Percentiles rank a stretch among this genome's conserved stretches.
phyloP scores from a whole-genome alignment of 2,113 vertebrate genomes.

The Leucopsar rothschildi region DNA sequence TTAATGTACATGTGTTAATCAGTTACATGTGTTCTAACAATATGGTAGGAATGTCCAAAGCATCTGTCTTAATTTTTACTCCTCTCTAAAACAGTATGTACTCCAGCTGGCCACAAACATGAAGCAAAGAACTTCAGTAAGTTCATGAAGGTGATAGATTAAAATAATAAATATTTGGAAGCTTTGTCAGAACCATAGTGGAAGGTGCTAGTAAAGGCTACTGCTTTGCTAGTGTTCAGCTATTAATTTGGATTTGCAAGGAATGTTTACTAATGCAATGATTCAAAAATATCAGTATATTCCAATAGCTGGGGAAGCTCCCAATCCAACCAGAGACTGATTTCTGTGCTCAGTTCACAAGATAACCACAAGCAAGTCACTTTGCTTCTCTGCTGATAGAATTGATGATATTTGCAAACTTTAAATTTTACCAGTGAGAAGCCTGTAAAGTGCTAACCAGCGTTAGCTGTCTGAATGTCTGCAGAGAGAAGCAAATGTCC shows the following conservation, averaged over 20 bases:
- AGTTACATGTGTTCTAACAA: background rate
- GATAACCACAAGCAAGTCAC: background rate
- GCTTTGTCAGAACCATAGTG: background rate
- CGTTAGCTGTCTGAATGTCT: background rate
- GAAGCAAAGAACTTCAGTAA: background rate
- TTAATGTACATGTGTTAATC: background rate
- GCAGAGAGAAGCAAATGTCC: background rate
- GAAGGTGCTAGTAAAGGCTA: background rate
- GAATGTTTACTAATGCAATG: background rate
- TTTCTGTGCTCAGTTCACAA: background rate
- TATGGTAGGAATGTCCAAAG: background rate
- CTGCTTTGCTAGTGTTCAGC: background rate
- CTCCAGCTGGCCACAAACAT: background rate
- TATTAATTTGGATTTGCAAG: background rate
- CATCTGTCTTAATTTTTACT: background rate
- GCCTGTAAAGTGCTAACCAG: background rate
- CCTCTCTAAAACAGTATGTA: background rate
- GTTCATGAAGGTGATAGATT: background rate
- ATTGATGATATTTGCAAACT: background rate
- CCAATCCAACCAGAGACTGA: background rate
- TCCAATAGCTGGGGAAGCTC: background rate
- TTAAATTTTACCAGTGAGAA: background rate
- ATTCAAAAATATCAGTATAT: background rate
- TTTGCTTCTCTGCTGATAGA: background rate
- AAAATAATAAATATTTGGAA: background rate